Evolutionary conservation across 2,113 vertebrate species (phyloP).

Genomic region (Columba janthina): DNA sequence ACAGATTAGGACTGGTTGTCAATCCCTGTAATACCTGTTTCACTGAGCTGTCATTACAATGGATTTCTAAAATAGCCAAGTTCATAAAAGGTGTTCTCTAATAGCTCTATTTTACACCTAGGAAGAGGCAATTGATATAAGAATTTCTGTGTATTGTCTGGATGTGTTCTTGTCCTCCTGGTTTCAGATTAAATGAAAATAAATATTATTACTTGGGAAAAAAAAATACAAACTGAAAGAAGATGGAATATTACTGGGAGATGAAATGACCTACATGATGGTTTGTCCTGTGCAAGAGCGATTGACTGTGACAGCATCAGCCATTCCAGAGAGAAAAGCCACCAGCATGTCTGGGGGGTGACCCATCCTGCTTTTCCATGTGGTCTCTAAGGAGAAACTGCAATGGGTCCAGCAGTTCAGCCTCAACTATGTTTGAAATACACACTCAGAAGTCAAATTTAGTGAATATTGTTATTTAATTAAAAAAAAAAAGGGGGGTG

Average conservation of each 20-base stretch:
- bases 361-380: background rate
- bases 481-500: background rate
- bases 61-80: background rate
- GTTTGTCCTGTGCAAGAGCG: background rate
- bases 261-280: background rate
- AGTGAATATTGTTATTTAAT: background rate
- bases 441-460: background rate
- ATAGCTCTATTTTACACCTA: background rate
- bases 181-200: background rate
- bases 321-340: background rate
- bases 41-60: background rate
- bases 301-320: background rate
- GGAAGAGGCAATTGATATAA: background rate
- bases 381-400: background rate
- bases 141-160: background rate
- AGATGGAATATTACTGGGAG: background rate
- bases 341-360: background rate
- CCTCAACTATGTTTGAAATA: background rate
- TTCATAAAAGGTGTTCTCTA: background rate
- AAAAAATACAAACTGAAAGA: background rate
- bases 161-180: background rate
- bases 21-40: background rate
- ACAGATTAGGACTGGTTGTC: background rate
- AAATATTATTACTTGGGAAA: background rate
- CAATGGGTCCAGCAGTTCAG: background rate